A percentile compares a stretch with the other conserved stretches of the same genome.
Conservation (phyloP, 2,888 invertebrate species). For the Nebria brevicollis region DNA sequence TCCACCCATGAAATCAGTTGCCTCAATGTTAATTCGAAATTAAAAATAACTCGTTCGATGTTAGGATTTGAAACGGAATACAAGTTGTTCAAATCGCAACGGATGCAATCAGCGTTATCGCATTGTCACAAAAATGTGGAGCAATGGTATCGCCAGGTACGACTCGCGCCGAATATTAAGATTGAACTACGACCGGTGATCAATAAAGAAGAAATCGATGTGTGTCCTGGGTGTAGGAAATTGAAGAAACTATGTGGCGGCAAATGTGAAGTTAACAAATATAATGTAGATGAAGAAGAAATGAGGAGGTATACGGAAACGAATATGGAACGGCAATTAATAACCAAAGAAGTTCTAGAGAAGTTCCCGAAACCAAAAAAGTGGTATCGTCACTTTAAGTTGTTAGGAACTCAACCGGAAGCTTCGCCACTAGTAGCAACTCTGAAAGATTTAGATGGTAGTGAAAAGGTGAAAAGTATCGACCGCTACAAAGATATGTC, state of each 20-base stretch:
- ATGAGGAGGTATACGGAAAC: slow-evolving; percentile 45
- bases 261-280: slow-evolving; percentile 46
- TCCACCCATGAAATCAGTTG: slow-evolving; percentile 65
- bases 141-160: slow-evolving; percentile 72
- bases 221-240: slow-evolving; percentile 50
- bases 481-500: slow-evolving; percentile 79
- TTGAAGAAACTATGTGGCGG: slow-evolving; percentile 49
- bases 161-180: slow-evolving; percentile 56
- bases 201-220: slow-evolving; percentile 35
- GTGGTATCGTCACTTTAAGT: slow-evolving; percentile 73
- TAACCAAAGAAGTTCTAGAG: slow-evolving; percentile 57
- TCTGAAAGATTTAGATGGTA: slow-evolving; percentile 68
- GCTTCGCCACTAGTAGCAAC: slow-evolving; percentile 56
- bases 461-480: slow-evolving; percentile 75
- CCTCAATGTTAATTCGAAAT: slow-evolving; percentile 67
- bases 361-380: slow-evolving; percentile 69
- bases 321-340: slow-evolving; percentile 53
- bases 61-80: slow-evolving; percentile 72
- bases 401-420: slow-evolving; percentile 60
- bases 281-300: slow-evolving; percentile 41
- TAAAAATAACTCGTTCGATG: slow-evolving; percentile 69
- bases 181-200: slow-evolving; percentile 31
- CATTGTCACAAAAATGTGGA: slow-evolving; percentile 74
- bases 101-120: slow-evolving; percentile 72
- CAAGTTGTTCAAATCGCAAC: slow-evolving; percentile 71